Conservation (phyloP, 2,797 vertebrate genomes). For the Siniperca undulata region DNA sequence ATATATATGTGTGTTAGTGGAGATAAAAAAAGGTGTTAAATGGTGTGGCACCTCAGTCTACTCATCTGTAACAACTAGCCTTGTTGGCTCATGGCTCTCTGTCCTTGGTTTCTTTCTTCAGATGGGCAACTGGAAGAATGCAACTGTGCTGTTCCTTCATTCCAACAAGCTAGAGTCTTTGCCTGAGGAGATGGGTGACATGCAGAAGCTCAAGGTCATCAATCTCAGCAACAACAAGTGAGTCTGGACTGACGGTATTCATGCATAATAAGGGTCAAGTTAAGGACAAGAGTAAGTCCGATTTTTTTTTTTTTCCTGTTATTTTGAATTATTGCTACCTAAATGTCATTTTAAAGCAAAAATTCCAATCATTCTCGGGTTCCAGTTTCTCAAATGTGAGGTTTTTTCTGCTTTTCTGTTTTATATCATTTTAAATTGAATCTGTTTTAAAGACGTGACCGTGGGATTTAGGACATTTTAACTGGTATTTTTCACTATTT, state of each 20-base stretch:
- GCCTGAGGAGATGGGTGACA: conserved; percentile 98
- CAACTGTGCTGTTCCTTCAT: conserved; percentile 96
- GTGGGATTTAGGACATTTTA: not conserved
- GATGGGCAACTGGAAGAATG: conserved; percentile 95
- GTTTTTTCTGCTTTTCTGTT: not conserved
- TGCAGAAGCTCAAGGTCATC: conserved; percentile 97
- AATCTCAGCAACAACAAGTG: conserved; percentile 98
- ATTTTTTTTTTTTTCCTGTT: not conserved
- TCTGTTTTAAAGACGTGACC: not conserved
- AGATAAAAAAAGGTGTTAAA: not conserved
- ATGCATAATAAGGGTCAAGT: not conserved
- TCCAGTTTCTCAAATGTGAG: not conserved
- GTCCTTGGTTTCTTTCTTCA: conserved; percentile 60
- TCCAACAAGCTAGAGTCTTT: conserved; percentile 96
- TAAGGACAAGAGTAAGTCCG: not conserved
- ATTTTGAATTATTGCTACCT: not conserved
- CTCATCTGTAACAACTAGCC: not conserved
- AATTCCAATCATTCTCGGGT: no score
- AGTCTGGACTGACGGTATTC: conserved; percentile 44
- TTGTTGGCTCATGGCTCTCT: conserved; percentile 12
- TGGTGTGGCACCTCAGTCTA: not conserved
- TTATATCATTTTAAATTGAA: not conserved
- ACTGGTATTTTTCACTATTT: not conserved
- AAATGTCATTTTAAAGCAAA: not conserved
- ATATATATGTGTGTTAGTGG: not conserved